Conservation (phyloP, 2,797 vertebrate genomes). For the Schizothorax lantsangensis region DNA sequence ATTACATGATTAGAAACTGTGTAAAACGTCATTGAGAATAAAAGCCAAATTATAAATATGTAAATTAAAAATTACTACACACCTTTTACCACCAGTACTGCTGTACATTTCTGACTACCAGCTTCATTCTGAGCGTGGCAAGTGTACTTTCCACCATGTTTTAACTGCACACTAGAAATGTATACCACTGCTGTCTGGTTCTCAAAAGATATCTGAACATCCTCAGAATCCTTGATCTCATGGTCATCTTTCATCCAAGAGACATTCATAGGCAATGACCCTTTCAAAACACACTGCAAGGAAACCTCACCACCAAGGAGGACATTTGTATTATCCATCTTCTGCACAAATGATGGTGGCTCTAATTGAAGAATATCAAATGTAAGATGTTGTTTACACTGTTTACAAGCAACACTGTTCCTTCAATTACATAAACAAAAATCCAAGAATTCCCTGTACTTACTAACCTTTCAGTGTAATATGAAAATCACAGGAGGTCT, state of each 20-base stretch:
- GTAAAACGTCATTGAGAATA: not conserved
- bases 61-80: conserved; percentile 69
- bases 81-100: conserved; percentile 94
- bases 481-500: conserved; percentile 85
- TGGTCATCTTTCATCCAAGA: conserved; percentile 95
- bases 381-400: conserved; percentile 1
- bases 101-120: conserved; percentile 92
- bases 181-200: conserved; percentile 85
- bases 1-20: not conserved
- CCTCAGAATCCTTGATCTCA: conserved; percentile 89
- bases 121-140: conserved; percentile 97
- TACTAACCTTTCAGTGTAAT: conserved; percentile 94
- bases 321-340: conserved; percentile 88
- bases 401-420: conserved; percentile 31
- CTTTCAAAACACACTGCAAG: conserved; percentile 89
- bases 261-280: conserved; percentile 89
- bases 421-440: not conserved
- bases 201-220: conserved; percentile 89
- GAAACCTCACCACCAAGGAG: conserved; percentile 86
- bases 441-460: not conserved
- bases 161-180: conserved; percentile 86
- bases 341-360: conserved; percentile 90
- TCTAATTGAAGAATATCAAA: conserved; percentile 77
- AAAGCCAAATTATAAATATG: no score
- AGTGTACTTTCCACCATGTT: conserved; percentile 92